Percentiles rank a stretch among this genome's conserved stretches.
These are phyloP conservation scores for Oryzias curvinotus DNA, from an alignment of 2,113 vertebrate species.

Conservation along the genomic window DNA sequence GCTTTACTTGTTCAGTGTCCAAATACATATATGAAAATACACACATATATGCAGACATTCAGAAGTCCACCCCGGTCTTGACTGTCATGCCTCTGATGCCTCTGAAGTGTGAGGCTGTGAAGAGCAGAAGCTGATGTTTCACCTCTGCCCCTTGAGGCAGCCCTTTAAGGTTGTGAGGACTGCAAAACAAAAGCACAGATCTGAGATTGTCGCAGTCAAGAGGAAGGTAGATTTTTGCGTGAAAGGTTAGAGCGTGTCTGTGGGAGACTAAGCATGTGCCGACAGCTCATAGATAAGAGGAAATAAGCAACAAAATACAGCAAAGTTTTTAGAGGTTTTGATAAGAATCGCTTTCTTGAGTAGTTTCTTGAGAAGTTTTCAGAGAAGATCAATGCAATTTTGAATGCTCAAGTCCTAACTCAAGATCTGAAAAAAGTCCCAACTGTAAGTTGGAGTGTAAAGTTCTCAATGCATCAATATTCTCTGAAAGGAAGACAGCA, in stretches of 20 bases:
- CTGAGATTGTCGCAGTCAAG: conserved; percentile 14
- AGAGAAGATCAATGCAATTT: not conserved
- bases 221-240: conserved; percentile 27
- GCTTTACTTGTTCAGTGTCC: conserved; percentile 47
- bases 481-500: not conserved
- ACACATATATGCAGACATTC: not conserved
- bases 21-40: conserved; percentile 5
- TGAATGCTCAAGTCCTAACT: not conserved
- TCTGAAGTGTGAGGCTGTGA: conserved; percentile 60
- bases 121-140: conserved; percentile 48
- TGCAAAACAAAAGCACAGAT: conserved; percentile 23
- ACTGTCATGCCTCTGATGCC: conserved; percentile 50
- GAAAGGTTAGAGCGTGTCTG: conserved; percentile 15
- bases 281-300: conserved; percentile 9
- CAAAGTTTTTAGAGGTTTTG: not conserved
- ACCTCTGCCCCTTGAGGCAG: conserved; percentile 39
- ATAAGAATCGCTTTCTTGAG: not conserved
- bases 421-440: no score
- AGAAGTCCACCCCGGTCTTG: conserved; percentile 19
- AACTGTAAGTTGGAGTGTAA: no score
- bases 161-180: conserved; percentile 27
- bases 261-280: conserved; percentile 20
- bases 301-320: not conserved
- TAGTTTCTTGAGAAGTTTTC: not conserved
- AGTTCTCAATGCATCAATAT: not conserved